Conservation (phyloP, 2,113 vertebrate genomes). For the Syrrhaptes paradoxus region DNA sequence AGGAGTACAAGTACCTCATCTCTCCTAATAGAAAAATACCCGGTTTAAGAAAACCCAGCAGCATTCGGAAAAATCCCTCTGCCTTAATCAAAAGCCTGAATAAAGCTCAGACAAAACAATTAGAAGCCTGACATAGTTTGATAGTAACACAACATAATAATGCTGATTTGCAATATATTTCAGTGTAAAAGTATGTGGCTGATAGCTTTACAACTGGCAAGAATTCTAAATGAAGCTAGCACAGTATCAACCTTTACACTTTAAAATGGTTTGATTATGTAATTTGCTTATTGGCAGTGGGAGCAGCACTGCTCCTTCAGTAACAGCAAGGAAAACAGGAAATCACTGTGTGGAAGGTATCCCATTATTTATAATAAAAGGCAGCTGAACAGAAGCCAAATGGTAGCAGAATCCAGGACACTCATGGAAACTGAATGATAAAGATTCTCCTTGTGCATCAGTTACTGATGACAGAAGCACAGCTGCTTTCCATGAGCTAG, state of each 20-base stretch:
- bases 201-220: neutral
- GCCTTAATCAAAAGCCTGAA: neutral
- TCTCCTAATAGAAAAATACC: neutral
- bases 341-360: constrained; percentile 8
- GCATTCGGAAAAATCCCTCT: neutral
- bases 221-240: neutral
- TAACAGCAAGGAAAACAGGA: neutral
- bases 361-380: neutral
- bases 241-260: neutral
- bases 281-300: neutral
- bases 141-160: constrained; percentile 3
- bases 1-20: neutral
- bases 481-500: neutral
- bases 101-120: neutral
- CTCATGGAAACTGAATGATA: neutral
- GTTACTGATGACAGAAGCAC: neutral
- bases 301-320: neutral
- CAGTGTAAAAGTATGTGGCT: neutral
- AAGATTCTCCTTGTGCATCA: neutral
- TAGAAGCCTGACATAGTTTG: neutral
- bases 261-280: neutral
- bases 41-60: neutral
- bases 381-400: neutral
- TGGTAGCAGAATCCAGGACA: constrained; percentile 24
- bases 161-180: neutral